Conservation (phyloP, 2,113 vertebrate genomes). For the Pluvialis apricaria region DNA sequence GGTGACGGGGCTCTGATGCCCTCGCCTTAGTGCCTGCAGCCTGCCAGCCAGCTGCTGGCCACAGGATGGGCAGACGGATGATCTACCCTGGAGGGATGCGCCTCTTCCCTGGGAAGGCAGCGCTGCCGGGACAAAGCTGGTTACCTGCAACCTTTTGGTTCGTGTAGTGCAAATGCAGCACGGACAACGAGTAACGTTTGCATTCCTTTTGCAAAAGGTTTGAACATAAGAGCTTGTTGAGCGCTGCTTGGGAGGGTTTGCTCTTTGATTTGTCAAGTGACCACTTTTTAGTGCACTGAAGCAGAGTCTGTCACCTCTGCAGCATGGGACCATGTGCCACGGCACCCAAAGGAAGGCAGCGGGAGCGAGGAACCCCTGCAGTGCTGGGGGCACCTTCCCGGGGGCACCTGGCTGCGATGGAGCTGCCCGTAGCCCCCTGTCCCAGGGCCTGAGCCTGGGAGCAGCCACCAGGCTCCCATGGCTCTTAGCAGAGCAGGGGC, state of each 20-base stretch:
- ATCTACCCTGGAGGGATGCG: not conserved
- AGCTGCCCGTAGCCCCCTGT: not conserved
- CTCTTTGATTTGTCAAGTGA: not conserved
- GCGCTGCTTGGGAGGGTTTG: not conserved
- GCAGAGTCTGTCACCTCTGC: not conserved
- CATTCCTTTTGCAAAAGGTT: not conserved
- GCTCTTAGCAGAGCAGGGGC: not conserved
- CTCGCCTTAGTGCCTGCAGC: not conserved
- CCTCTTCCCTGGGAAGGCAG: not conserved
- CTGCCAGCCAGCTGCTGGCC: not conserved
- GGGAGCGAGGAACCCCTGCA: not conserved
- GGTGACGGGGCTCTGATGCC: not conserved
- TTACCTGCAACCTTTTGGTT: not conserved
- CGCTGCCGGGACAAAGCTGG: accelerated
- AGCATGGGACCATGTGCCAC: accelerated
- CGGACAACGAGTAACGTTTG: not conserved
- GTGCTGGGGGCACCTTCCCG: not conserved
- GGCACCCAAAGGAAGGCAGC: not conserved
- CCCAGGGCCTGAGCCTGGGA: not conserved
- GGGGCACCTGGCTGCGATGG: accelerated
- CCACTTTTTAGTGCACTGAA: not conserved
- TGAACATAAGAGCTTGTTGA: not conserved
- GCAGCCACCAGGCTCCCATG: accelerated
- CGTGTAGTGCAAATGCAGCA: not conserved
- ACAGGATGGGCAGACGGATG: not conserved